These are phyloP conservation scores for Thomomys bottae DNA, from an alignment of 2,113 vertebrate genomes.

Conservation along the genomic window DNA sequence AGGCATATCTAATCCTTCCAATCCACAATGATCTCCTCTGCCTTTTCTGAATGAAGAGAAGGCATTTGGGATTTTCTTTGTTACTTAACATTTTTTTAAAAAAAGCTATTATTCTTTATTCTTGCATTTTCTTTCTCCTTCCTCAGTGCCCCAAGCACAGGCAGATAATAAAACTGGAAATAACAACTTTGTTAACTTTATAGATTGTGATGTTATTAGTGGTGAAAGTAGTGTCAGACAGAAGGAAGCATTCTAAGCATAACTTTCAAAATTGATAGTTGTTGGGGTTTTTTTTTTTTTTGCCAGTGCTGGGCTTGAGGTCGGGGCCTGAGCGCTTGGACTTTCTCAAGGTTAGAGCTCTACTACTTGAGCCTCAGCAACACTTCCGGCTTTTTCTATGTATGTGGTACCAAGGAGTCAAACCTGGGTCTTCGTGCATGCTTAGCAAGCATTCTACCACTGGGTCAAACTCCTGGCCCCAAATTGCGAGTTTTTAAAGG, in stretches of 20 bases:
- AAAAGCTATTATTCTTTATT: too few relatives aligned
- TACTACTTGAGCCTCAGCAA: too few relatives aligned
- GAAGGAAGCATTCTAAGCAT: neutral
- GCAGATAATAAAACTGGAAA: neutral
- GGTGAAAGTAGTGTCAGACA: neutral
- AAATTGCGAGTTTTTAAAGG: conserved; percentile 7
- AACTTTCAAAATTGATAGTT: conserved; percentile 13
- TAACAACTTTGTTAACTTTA: neutral
- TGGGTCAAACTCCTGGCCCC: too few relatives aligned
- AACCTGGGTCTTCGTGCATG: too few relatives aligned
- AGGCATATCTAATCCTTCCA: neutral
- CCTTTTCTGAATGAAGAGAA: neutral
- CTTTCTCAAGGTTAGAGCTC: too few relatives aligned
- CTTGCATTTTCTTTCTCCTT: neutral
- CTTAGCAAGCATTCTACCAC: too few relatives aligned
- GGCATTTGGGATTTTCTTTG: neutral
- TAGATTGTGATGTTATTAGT: neutral
- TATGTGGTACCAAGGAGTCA: too few relatives aligned
- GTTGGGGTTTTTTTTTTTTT: too few relatives aligned
- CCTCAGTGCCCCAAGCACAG: neutral
- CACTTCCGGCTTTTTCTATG: too few relatives aligned
- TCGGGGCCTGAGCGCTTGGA: too few relatives aligned
- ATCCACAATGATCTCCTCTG: neutral
- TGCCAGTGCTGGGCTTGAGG: too few relatives aligned
- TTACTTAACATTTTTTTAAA: neutral